A percentile compares a stretch with the other conserved stretches of the same genome.
These are phyloP conservation scores for Leucosticte australis DNA, from an alignment of 2,113 vertebrate genomes.

Conservation along the genomic window DNA sequence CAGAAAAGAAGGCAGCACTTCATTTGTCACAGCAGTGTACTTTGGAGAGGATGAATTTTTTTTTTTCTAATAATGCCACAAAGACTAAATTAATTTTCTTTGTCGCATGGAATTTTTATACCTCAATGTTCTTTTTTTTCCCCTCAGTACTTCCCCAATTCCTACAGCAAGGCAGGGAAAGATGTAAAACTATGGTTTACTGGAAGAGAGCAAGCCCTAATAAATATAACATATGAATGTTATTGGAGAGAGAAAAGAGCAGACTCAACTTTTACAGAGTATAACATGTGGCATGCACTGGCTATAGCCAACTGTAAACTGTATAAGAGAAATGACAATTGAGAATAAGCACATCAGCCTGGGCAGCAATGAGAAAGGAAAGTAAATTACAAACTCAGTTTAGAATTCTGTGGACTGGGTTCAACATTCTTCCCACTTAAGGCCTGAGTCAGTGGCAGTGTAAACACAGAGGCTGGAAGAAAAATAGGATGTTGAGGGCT, in stretches of 20 bases:
- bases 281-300: background rate
- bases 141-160: background rate
- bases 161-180: background rate
- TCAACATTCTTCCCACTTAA: background rate
- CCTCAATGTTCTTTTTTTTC: background rate
- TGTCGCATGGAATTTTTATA: background rate
- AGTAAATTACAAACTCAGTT: background rate
- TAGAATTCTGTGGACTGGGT: background rate
- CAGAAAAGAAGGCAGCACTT: background rate
- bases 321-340: background rate
- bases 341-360: background rate
- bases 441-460: background rate
- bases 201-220: background rate
- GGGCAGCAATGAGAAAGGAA: background rate
- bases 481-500: background rate
- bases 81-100: background rate
- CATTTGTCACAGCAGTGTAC: background rate
- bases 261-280: background rate
- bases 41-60: background rate
- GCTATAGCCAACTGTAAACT: background rate
- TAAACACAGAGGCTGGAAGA: background rate
- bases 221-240: background rate
- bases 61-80: background rate
- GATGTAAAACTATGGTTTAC: background rate
- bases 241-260: background rate